A percentile compares a stretch with the other conserved stretches of the same genome.
These are phyloP conservation scores for Chirona hameri DNA, from an alignment of 2,888 invertebrate genomes.

Conservation along the genomic window DNA sequence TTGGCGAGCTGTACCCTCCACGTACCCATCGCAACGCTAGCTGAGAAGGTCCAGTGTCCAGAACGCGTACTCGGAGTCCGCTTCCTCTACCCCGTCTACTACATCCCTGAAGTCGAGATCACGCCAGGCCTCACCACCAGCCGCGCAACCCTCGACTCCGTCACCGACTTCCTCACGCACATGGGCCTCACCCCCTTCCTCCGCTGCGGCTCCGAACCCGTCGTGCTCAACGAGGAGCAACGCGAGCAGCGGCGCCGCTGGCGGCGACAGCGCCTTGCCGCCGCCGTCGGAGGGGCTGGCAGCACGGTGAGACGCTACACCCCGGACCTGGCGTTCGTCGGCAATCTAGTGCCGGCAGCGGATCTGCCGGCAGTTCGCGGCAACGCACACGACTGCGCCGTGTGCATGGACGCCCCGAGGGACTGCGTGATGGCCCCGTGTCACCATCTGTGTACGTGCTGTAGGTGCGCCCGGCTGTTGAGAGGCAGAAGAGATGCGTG, in stretches of 20 bases:
- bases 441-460: constrained; percentile 8
- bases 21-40: background rate
- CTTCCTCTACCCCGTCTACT: constrained; percentile 51
- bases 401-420: constrained; percentile 10
- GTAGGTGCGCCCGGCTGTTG: constrained; percentile 28
- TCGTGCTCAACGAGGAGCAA: constrained; percentile 49
- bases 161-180: constrained; percentile 46
- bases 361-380: background rate
- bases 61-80: constrained; percentile 50
- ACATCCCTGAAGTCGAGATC: constrained; percentile 48
- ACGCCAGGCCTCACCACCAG: constrained; percentile 44
- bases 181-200: constrained; percentile 52
- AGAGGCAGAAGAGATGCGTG: background rate
- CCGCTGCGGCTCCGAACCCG: constrained; percentile 49
- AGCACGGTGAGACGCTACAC: background rate
- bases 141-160: constrained; percentile 46
- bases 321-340: constrained; percentile 8
- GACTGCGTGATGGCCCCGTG: constrained; percentile 6
- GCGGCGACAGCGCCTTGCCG: constrained; percentile 2
- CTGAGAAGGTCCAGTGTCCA: constrained; percentile 40
- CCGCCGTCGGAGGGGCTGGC: background rate
- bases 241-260: constrained; percentile 44
- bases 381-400: constrained; percentile 22
- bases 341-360: constrained; percentile 1
- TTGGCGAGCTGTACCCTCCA: background rate